Percentiles rank a stretch among this genome's conserved stretches.
Conservation (phyloP, 2,113 vertebrate genomes). For the Lipophrys pholis region DNA sequence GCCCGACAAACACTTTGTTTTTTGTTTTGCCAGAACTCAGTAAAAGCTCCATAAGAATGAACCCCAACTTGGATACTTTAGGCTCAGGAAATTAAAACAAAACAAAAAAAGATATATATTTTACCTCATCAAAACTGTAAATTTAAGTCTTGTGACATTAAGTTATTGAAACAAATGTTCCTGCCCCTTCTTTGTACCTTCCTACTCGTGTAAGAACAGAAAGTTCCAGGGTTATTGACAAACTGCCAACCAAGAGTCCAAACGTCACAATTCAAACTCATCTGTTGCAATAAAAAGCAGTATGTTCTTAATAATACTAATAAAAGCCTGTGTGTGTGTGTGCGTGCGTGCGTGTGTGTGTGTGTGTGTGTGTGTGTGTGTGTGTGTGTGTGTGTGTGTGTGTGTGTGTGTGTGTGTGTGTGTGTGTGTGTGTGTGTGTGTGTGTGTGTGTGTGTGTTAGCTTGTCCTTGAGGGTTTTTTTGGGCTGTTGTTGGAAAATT, state of each 20-base stretch:
- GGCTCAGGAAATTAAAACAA: too few species aligned
- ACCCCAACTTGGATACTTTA: too few species aligned
- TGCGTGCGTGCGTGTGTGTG: conserved; percentile 16
- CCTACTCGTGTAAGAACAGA: too few species aligned
- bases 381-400: conserved; percentile 3
- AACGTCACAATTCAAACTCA: neutral
- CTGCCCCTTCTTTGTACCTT: too few species aligned
- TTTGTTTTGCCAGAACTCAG: too few species aligned
- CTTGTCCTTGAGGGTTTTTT: conserved; percentile 52
- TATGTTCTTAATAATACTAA: neutral
- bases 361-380: conserved; percentile 6
- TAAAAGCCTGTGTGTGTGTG: conserved; percentile 1
- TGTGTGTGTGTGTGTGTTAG: neutral
- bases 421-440: conserved; percentile 13
- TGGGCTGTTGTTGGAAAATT: conserved; percentile 51
- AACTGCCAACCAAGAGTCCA: neutral
- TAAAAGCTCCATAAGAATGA: too few species aligned
- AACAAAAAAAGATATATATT: too few species aligned
- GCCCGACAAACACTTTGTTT: too few species aligned
- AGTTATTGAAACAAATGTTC: too few species aligned
- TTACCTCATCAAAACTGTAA: too few species aligned
- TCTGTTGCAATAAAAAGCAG: neutral
- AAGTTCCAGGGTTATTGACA: too few species aligned
- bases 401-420: conserved; percentile 22
- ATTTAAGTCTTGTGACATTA: too few species aligned